Conservation (phyloP, 2,797 vertebrate genomes). For the Chelmon rostratus region DNA sequence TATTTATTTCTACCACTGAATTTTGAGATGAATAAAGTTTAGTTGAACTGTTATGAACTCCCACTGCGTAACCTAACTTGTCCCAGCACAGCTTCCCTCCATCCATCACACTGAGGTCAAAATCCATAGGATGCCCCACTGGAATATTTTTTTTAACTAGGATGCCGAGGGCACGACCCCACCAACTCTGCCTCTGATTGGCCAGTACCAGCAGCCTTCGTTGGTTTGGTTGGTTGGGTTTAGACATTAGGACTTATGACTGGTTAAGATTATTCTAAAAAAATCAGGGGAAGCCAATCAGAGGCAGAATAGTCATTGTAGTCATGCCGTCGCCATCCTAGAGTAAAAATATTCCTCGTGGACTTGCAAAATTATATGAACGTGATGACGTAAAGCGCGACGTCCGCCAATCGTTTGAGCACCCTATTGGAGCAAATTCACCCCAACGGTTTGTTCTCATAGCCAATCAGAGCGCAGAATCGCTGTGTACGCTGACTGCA, state of each 20-base stretch:
- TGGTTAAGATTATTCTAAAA: no score
- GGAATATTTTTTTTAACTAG: no score
- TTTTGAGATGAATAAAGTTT: not conserved
- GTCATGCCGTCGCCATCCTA: no score
- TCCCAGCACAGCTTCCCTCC: not conserved
- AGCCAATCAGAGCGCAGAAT: conserved; percentile 76
- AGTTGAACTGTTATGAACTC: not conserved
- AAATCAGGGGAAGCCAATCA: no score
- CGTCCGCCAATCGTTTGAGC: not conserved
- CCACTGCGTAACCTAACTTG: not conserved
- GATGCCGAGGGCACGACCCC: no score
- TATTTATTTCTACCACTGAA: not conserved
- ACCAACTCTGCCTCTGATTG: no score
- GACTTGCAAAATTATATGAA: not conserved
- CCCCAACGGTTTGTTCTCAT: not conserved
- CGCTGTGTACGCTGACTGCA: conserved; percentile 61
- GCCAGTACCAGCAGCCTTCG: no score
- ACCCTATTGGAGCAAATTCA: conserved; percentile 56
- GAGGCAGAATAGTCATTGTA: no score
- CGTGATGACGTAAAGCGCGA: conserved; percentile 14
- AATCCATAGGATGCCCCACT: no score
- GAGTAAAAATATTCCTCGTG: no score
- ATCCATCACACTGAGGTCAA: not conserved
- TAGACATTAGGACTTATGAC: no score
- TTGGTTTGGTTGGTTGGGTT: no score